These are phyloP conservation scores for Corbicula japonica DNA, from an alignment of 2,888 invertebrate species.

Conservation along the genomic window DNA sequence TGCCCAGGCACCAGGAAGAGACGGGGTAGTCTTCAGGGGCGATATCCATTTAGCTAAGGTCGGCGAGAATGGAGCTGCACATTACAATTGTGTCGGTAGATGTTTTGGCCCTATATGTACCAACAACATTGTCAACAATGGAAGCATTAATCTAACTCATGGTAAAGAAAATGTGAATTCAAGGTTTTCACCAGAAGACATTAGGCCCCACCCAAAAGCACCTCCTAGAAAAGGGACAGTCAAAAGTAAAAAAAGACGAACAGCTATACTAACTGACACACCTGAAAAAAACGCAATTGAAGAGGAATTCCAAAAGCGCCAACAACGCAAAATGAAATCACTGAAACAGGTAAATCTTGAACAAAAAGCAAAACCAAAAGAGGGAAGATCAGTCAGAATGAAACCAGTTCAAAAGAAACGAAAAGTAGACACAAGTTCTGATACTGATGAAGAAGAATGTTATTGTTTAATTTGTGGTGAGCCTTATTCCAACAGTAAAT, in stretches of 20 bases:
- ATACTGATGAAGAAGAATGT: not conserved
- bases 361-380: not conserved
- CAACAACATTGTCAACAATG: too few species aligned
- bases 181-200: conserved; percentile 5
- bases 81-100: conserved; percentile 24
- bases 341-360: not conserved
- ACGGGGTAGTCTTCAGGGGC: conserved; percentile 1
- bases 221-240: conserved; percentile 16
- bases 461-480: not conserved
- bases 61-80: conserved; percentile 8
- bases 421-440: not conserved
- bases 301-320: not conserved
- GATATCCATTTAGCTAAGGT: conserved; percentile 3
- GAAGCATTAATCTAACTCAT: too few species aligned
- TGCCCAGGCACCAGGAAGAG: conserved; percentile 13
- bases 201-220: conserved; percentile 23
- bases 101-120: not conserved
- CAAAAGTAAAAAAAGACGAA: not conserved
- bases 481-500: conserved; percentile 9
- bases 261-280: not conserved
- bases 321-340: not conserved
- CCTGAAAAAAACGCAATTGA: not conserved
- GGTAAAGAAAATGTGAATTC: not conserved
- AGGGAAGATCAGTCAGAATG: not conserved
- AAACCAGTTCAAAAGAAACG: not conserved